Conservation (phyloP, 2,888 invertebrate species). For the Clostera curtula region DNA sequence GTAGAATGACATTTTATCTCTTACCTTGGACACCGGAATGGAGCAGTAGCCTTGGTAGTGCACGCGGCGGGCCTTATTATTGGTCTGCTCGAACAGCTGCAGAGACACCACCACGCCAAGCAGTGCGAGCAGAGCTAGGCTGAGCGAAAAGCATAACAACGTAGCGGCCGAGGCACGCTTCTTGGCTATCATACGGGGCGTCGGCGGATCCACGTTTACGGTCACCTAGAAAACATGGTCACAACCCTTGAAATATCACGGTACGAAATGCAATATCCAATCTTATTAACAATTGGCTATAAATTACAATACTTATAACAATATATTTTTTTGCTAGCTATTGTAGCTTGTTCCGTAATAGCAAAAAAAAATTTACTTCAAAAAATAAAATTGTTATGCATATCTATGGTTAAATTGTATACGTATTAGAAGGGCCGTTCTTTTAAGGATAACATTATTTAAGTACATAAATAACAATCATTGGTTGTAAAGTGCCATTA, state of each 20-base stretch:
- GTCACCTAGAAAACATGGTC: constrained; percentile 29
- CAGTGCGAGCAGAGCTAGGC: constrained; percentile 81
- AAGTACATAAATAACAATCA: too few relatives aligned
- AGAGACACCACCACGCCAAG: constrained; percentile 83
- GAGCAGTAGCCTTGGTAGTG: constrained; percentile 81
- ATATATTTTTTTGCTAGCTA: too few relatives aligned
- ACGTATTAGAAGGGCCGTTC: too few relatives aligned
- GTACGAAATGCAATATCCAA: background rate
- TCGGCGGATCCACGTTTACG: constrained; percentile 52
- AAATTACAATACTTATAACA: too few relatives aligned
- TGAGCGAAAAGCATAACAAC: constrained; percentile 72
- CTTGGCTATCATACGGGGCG: background rate
- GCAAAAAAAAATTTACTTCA: too few relatives aligned
- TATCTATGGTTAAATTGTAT: too few relatives aligned
- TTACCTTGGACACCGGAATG: constrained; percentile 69
- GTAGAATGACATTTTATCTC: too few relatives aligned
- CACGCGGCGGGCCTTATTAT: constrained; percentile 30
- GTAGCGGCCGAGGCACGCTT: constrained; percentile 33
- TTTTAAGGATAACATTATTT: too few relatives aligned
- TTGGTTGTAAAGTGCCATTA: too few relatives aligned
- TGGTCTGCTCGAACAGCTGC: constrained; percentile 83
- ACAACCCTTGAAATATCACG: background rate
- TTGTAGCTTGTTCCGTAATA: too few relatives aligned
- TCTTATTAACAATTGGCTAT: too few relatives aligned
- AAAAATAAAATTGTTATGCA: too few relatives aligned